phyloP scores from a whole-genome alignment of 2,888 invertebrate genomes.

The Girardia tigrina region DNA sequence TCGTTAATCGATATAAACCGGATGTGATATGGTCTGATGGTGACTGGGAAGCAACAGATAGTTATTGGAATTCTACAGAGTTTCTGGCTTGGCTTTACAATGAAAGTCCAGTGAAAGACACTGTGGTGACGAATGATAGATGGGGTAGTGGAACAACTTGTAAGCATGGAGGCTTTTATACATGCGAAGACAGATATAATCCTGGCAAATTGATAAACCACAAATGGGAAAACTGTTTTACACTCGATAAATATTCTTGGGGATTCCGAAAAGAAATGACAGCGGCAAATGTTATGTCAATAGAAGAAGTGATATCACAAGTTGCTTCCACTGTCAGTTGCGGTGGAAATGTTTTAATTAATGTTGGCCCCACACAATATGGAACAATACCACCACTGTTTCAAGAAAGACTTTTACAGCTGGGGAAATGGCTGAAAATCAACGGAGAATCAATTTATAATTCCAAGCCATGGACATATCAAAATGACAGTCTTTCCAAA shows the following conservation, averaged over 20 bases:
- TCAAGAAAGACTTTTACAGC: conserved; percentile 64
- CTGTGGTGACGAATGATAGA: conserved; percentile 78
- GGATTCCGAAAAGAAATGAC: conserved; percentile 50
- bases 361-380: conserved; percentile 75
- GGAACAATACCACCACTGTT: conserved; percentile 72
- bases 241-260: conserved; percentile 66
- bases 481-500: conserved; percentile 62
- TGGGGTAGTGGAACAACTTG: conserved; percentile 72
- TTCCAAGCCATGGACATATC: conserved; percentile 63
- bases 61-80: conserved; percentile 50
- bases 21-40: conserved; percentile 50
- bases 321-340: conserved; percentile 42
- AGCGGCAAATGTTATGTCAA: not conserved
- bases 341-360: conserved; percentile 63
- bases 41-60: conserved; percentile 66
- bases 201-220: conserved; percentile 62
- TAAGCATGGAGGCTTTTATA: conserved; percentile 73
- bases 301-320: conserved; percentile 29
- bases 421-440: conserved; percentile 66
- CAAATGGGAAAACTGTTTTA: conserved; percentile 92
- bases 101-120: conserved; percentile 61
- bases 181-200: conserved; percentile 69
- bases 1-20: conserved; percentile 46
- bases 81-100: conserved; percentile 52
- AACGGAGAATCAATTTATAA: conserved; percentile 76